Percentiles rank a stretch among this genome's conserved stretches.
Evolutionary conservation across 2,888 invertebrate species (phyloP).

Genomic region (Polia nebulosa): DNA sequence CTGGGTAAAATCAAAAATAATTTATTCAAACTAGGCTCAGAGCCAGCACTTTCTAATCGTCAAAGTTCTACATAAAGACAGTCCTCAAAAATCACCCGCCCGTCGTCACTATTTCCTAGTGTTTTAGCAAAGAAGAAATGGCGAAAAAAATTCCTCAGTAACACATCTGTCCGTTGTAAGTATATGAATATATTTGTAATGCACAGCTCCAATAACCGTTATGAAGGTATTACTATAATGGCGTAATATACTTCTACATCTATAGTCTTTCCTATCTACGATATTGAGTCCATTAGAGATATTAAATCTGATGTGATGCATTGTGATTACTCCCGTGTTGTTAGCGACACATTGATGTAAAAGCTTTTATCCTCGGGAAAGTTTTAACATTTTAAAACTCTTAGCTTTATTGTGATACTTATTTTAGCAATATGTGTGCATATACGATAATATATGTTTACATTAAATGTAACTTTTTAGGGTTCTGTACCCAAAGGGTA

Average conservation of each 20-base stretch:
- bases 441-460: too few relatives aligned
- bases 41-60: too few relatives aligned
- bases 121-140: too few relatives aligned
- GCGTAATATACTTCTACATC: conserved; percentile 8
- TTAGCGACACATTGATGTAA: conserved; percentile 9
- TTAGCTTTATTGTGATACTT: not conserved
- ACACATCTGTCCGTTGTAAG: too few relatives aligned
- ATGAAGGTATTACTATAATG: conserved; percentile 10
- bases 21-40: too few relatives aligned
- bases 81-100: too few relatives aligned
- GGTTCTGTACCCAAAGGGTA: too few relatives aligned
- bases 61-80: too few relatives aligned
- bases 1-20: not conserved
- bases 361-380: conserved; percentile 11
- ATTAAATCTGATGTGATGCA: conserved; percentile 45
- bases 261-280: conserved; percentile 39
- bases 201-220: conserved; percentile 7
- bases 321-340: not conserved
- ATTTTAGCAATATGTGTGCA: too few relatives aligned
- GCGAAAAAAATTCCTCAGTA: too few relatives aligned
- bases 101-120: too few relatives aligned
- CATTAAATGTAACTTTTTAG: too few relatives aligned
- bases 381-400: not conserved
- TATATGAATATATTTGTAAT: conserved; percentile 5
- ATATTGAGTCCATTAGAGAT: conserved; percentile 54